Conservation (phyloP, 2,113 vertebrate genomes). For the Polypterus bichir region DNA sequence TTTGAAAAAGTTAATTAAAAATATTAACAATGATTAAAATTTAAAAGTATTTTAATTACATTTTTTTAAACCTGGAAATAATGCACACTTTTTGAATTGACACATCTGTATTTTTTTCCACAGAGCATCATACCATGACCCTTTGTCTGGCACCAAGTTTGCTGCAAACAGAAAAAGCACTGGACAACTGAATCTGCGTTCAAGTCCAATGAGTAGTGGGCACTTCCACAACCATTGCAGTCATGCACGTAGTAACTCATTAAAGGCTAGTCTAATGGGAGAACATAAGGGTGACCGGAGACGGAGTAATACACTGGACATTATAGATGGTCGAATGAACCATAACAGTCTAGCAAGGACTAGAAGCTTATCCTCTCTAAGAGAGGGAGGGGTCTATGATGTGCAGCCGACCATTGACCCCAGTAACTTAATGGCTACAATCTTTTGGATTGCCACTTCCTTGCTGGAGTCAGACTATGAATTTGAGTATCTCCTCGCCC, state of each 20-base stretch:
- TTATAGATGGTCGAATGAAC: slow-evolving; percentile 75
- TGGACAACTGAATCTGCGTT: slow-evolving; percentile 85
- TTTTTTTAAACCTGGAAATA: too few relatives aligned
- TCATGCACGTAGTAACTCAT: slow-evolving; percentile 75
- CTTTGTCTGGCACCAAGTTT: slow-evolving; percentile 78
- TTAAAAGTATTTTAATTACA: background rate
- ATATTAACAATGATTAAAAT: too few relatives aligned
- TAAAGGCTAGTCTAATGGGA: slow-evolving; percentile 70
- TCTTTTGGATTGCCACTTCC: slow-evolving; percentile 92
- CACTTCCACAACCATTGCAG: slow-evolving; percentile 58
- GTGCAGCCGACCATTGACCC: slow-evolving; percentile 77
- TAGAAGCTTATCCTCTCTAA: slow-evolving; percentile 82
- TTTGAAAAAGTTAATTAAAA: too few relatives aligned
- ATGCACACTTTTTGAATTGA: too few relatives aligned
- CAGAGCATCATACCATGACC: slow-evolving; percentile 69
- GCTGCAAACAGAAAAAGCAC: slow-evolving; percentile 94
- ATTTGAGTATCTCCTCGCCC: slow-evolving; percentile 90
- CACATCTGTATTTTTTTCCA: slow-evolving; percentile 8
- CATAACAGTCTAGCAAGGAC: slow-evolving; percentile 84
- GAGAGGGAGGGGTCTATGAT: slow-evolving; percentile 64
- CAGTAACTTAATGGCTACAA: slow-evolving; percentile 83
- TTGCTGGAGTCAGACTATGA: slow-evolving; percentile 95
- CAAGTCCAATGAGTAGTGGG: slow-evolving; percentile 52
- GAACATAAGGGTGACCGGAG: slow-evolving; percentile 72
- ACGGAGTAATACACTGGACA: slow-evolving; percentile 89